Percentiles rank a stretch among this genome's conserved stretches.
Conservation (phyloP, 2,797 vertebrate species). For the Helostoma temminkii region DNA sequence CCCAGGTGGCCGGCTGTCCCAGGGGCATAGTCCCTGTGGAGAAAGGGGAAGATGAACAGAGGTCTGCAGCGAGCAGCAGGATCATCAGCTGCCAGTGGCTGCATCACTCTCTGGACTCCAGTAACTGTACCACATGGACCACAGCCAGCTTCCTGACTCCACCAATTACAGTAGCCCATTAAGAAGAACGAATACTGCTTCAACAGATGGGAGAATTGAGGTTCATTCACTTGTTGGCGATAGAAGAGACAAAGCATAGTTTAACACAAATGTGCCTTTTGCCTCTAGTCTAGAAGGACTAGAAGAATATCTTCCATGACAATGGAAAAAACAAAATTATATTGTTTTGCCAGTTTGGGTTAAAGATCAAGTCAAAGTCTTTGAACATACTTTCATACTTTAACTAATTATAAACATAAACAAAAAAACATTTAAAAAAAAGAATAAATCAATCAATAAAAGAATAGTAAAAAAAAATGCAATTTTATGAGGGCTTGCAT, state of each 20-base stretch:
- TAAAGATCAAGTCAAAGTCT: not conserved
- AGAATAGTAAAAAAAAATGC: no score
- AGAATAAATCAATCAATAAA: not conserved
- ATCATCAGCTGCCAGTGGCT: conserved; percentile 70
- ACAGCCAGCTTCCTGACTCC: conserved; percentile 68
- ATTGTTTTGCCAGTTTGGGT: not conserved
- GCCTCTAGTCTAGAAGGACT: not conserved
- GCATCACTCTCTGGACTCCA: conserved; percentile 82
- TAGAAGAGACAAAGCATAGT: conserved; percentile 25
- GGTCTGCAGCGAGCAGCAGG: conserved; percentile 25
- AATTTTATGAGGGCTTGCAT: no score
- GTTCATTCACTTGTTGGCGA: conserved; percentile 56
- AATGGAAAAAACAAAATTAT: not conserved
- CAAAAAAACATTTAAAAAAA: not conserved
- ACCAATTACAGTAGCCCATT: conserved; percentile 89
- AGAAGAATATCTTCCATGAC: not conserved
- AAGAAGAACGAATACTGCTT: conserved; percentile 75
- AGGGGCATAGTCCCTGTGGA: conserved; percentile 67
- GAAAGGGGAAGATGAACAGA: conserved; percentile 55
- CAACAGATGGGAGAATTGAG: conserved; percentile 84
- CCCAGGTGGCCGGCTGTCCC: conserved; percentile 74
- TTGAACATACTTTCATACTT: not conserved
- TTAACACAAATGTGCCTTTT: conserved; percentile 23
- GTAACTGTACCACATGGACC: conserved; percentile 61
- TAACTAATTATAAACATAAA: not conserved